Conservation (phyloP, 2,797 vertebrate species). For the Diplodus sargus region DNA sequence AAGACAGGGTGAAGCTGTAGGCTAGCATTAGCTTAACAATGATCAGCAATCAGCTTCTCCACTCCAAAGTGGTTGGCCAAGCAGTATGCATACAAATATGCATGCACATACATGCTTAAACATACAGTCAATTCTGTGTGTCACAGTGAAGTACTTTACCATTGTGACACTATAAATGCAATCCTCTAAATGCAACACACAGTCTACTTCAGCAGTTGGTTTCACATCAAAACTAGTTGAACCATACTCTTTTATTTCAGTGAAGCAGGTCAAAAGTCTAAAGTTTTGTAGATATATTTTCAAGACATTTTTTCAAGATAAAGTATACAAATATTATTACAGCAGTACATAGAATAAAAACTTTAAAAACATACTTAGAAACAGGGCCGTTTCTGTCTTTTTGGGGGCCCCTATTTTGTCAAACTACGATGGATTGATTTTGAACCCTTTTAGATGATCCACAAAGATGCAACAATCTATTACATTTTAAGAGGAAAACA, state of each 20-base stretch:
- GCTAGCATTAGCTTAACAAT: conserved; percentile 52
- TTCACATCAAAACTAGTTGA: neutral
- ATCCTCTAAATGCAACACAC: neutral
- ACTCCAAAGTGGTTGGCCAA: conserved; percentile 29
- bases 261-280: neutral
- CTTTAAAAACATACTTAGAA: no score
- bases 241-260: neutral
- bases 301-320: neutral
- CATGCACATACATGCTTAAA: neutral
- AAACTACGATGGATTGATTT: no score
- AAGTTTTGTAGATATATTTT: neutral
- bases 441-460: no score
- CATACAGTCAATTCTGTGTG: neutral
- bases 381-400: no score
- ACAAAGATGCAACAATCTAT: no score
- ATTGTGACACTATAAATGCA: neutral
- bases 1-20: conserved; percentile 52
- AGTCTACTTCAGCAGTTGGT: neutral
- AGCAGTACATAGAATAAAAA: neutral
- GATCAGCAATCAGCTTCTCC: conserved; percentile 60
- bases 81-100: neutral
- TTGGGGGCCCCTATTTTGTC: no score
- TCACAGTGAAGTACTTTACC: neutral
- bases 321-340: no score
- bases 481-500: no score